Evolutionary conservation across 2,888 invertebrate genomes (phyloP).

Genomic region (Drosophila aldrichi): DNA sequence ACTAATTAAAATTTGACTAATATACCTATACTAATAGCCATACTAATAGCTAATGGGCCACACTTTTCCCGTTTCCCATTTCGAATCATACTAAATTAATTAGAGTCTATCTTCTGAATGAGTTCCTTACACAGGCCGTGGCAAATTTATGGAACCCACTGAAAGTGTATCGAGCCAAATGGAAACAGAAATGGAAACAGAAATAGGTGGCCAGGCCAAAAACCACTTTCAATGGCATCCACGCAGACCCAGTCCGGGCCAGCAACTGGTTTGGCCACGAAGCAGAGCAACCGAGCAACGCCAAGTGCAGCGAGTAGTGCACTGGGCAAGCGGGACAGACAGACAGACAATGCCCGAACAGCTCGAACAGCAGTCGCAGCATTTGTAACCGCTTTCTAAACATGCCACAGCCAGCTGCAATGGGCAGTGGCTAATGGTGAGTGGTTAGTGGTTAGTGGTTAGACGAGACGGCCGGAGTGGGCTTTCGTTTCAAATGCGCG

Average conservation of each 20-base stretch:
- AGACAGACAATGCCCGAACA: conserved; percentile 21
- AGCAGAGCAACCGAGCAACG: conserved; percentile 13
- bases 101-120: not conserved
- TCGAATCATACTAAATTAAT: not conserved
- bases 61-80: no score
- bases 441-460: not conserved
- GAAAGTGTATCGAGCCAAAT: conserved; percentile 17
- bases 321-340: conserved; percentile 70
- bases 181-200: not conserved
- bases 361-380: not conserved
- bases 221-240: conserved; percentile 60
- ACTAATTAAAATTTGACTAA: not conserved
- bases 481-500: conserved; percentile 65
- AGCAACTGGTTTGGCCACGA: conserved; percentile 48
- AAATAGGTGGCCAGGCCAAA: conserved; percentile 16
- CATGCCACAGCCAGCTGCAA: conserved; percentile 56
- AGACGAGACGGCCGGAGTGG: conserved; percentile 6
- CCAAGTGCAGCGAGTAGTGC: conserved; percentile 72
- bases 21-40: not conserved
- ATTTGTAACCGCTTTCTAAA: conserved; percentile 72
- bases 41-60: no score
- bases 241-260: conserved; percentile 34
- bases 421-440: conserved; percentile 19
- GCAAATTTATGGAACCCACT: not conserved
- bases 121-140: not conserved